These are phyloP conservation scores for Carcina quercana DNA, from an alignment of 2,888 invertebrate genomes.

Conservation along the genomic window DNA sequence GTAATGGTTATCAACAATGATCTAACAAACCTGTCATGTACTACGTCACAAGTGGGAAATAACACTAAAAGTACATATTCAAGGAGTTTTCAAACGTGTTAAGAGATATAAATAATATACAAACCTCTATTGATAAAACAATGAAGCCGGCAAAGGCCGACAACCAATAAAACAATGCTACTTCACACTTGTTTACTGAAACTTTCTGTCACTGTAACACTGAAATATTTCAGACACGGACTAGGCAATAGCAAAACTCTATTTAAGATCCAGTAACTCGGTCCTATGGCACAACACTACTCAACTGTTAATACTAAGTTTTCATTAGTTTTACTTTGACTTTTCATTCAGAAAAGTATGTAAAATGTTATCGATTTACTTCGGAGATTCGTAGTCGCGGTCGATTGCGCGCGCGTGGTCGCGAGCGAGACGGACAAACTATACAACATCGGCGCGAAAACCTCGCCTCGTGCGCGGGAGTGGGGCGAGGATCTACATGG, in stretches of 20 bases:
- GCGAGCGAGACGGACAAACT: conserved; percentile 46
- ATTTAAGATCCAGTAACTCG: background rate
- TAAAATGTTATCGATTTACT: conserved; percentile 47
- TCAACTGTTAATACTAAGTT: background rate
- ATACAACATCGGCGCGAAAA: conserved; percentile 40
- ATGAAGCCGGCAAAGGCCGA: conserved; percentile 13
- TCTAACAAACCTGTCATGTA: no score
- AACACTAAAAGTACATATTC: no score
- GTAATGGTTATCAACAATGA: no score
- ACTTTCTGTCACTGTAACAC: conserved; percentile 26
- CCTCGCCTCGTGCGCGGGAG: conserved; percentile 39
- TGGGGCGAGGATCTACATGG: conserved; percentile 57
- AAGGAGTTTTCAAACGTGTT: no score
- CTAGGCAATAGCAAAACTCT: background rate
- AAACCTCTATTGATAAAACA: conserved; percentile 15
- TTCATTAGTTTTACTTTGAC: conserved; percentile 22
- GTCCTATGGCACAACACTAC: conserved; percentile 7
- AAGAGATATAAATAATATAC: conserved; percentile 7
- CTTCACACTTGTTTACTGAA: conserved; percentile 27
- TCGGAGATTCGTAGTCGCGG: conserved; percentile 34
- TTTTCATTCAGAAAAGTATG: conserved; percentile 67
- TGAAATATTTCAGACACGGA: conserved; percentile 3
- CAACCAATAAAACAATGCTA: conserved; percentile 10
- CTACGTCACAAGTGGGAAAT: no score
- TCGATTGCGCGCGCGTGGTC: conserved; percentile 48